These are phyloP conservation scores for Gallirallus australis DNA, from an alignment of 2,797 vertebrate genomes.

Conservation along the genomic window DNA sequence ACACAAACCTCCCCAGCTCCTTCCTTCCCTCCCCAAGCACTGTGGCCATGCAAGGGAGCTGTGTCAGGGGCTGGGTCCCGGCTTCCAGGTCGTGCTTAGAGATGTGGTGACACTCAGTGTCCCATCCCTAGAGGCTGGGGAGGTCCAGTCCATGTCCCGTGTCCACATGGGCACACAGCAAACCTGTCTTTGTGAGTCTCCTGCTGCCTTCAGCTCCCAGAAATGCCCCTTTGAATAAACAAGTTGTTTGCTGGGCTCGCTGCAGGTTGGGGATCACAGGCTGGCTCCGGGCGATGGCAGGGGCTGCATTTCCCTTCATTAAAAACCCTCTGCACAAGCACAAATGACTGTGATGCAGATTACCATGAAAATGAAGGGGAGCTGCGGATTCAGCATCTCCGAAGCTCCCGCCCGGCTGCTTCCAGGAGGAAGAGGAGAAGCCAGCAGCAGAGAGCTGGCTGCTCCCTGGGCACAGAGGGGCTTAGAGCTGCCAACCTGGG, in stretches of 20 bases:
- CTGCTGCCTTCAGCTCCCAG: not conserved
- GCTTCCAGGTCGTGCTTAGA: not conserved
- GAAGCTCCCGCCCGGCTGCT: accelerated
- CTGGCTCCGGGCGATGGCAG: not conserved
- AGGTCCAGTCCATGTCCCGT: accelerated
- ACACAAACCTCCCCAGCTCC: not conserved
- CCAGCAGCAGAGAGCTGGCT: accelerated
- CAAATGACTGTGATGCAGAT: not conserved
- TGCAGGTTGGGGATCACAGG: not conserved
- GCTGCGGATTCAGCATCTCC: not conserved
- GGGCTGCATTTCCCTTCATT: not conserved
- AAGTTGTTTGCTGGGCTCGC: not conserved
- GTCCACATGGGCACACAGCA: not conserved
- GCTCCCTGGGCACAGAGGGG: accelerated
- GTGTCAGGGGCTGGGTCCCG: accelerated
- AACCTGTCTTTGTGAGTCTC: not conserved
- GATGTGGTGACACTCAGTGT: too few relatives aligned
- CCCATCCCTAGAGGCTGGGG: not conserved
- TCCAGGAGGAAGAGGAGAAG: not conserved
- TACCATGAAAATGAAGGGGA: not conserved
- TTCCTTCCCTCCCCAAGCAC: not conserved
- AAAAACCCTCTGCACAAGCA: not conserved
- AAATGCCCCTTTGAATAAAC: not conserved
- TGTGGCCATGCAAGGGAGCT: accelerated
- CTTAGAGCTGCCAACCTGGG: accelerated